A percentile compares a stretch with the other conserved stretches of the same genome.
phyloP scores from a whole-genome alignment of 2,888 invertebrate species.

The Drosophila conformis region DNA sequence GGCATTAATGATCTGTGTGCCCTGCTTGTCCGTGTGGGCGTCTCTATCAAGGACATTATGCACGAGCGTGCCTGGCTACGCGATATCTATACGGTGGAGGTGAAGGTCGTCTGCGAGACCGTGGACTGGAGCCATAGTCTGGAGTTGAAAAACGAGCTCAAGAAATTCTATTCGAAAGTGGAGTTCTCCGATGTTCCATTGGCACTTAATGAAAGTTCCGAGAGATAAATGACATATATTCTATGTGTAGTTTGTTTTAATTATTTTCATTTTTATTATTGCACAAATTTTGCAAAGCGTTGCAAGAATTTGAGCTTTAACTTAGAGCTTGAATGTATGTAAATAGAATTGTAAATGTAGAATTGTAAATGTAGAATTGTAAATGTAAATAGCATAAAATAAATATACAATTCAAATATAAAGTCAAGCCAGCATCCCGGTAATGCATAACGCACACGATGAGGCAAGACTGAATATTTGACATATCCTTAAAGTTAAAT shows the following conservation, averaged over 20 bases:
- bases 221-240: slow-evolving; percentile 6
- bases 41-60: slow-evolving; percentile 97
- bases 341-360: slow-evolving; percentile 46
- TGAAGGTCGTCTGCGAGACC: slow-evolving; percentile 96
- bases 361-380: slow-evolving; percentile 64
- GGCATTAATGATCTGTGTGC: slow-evolving; percentile 93
- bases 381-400: slow-evolving; percentile 70
- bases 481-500: slow-evolving; percentile 44
- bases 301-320: slow-evolving; percentile 60
- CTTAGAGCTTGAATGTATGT: slow-evolving; percentile 49
- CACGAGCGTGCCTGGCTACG: slow-evolving; percentile 98
- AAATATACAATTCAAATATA: slow-evolving; percentile 66
- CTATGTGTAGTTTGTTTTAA: slow-evolving; percentile 38
- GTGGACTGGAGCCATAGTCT: slow-evolving; percentile 91
- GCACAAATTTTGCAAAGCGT: slow-evolving; percentile 47
- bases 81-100: slow-evolving; percentile 93
- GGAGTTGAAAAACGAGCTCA: slow-evolving; percentile 87
- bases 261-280: slow-evolving; percentile 36
- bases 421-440: slow-evolving; percentile 19
- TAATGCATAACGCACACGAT: slow-evolving; percentile 34
- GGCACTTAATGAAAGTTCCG: slow-evolving; percentile 68
- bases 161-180: slow-evolving; percentile 87
- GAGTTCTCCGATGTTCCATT: slow-evolving; percentile 85
- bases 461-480: slow-evolving; percentile 44
- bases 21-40: slow-evolving; percentile 90